These are phyloP conservation scores for Campodea augens DNA, from an alignment of 1,140 invertebrate genomes.

Conservation along the genomic window DNA sequence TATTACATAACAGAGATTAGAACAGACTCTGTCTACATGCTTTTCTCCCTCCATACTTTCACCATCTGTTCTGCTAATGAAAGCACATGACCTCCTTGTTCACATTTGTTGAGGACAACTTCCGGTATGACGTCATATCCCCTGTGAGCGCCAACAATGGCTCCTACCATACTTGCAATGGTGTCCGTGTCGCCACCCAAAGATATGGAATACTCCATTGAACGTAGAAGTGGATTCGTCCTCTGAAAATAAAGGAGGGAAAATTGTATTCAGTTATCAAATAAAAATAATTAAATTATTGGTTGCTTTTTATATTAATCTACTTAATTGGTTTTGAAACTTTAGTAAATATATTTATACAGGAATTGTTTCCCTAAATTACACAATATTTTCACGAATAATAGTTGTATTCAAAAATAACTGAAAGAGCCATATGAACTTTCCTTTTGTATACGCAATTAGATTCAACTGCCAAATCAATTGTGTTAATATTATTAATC, in stretches of 20 bases:
- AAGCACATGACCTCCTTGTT: slow-evolving; percentile 27
- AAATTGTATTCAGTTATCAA: too few species aligned
- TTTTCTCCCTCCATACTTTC: too few species aligned
- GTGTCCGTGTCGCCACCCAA: slow-evolving; percentile 65
- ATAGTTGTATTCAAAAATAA: not conserved
- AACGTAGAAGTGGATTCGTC: slow-evolving; percentile 37
- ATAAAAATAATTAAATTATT: slow-evolving; percentile 2
- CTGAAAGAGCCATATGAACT: too few species aligned
- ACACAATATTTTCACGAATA: not conserved
- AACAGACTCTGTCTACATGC: too few species aligned
- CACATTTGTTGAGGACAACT: slow-evolving; percentile 38
- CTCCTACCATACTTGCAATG: slow-evolving; percentile 57
- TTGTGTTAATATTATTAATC: too few species aligned
- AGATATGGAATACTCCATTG: slow-evolving; percentile 46
- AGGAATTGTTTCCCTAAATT: not conserved
- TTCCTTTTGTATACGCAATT: too few species aligned
- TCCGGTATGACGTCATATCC: slow-evolving; percentile 38
- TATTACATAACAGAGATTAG: too few species aligned
- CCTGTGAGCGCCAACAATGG: slow-evolving; percentile 51
- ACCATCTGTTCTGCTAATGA: too few species aligned
- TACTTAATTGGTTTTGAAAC: not conserved
- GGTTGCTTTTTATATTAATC: not conserved
- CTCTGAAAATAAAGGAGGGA: slow-evolving; percentile 22
- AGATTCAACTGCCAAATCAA: too few species aligned
- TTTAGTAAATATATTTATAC: not conserved